Percentiles rank a stretch among this genome's conserved stretches.
Conservation (phyloP, 2,113 vertebrate species). For the Heloderma charlesbogerti region DNA sequence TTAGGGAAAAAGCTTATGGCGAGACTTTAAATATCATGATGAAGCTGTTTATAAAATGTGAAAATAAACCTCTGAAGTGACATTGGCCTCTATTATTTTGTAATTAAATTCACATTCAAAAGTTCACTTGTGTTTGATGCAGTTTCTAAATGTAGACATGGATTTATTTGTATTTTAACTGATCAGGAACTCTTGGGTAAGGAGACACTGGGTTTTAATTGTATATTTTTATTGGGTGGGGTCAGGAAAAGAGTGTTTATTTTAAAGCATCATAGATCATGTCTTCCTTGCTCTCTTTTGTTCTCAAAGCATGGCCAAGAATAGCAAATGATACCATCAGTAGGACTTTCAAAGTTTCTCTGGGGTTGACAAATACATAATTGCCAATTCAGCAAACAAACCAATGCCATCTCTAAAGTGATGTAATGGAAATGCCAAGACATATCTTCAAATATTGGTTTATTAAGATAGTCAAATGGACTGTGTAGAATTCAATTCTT, state of each 20-base stretch:
- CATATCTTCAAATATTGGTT: slow-evolving; percentile 18
- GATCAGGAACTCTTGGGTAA: background rate
- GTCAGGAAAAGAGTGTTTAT: background rate
- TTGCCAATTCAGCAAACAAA: slow-evolving; percentile 63
- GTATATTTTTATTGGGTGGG: slow-evolving; percentile 17
- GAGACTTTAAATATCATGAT: background rate
- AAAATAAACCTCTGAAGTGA: slow-evolving; percentile 39
- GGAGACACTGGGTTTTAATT: background rate
- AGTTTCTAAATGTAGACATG: slow-evolving; percentile 20
- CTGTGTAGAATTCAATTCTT: slow-evolving; percentile 1
- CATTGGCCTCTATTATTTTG: background rate
- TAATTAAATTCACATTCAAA: slow-evolving; percentile 15
- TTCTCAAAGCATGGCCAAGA: slow-evolving; percentile 52
- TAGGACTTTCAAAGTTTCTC: slow-evolving; percentile 23
- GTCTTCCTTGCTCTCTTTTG: background rate
- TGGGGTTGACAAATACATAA: slow-evolving; percentile 33
- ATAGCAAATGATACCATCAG: slow-evolving; percentile 53
- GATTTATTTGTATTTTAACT: slow-evolving; percentile 18
- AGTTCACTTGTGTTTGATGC: slow-evolving; percentile 13
- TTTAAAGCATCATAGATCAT: slow-evolving; percentile 37
- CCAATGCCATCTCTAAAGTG: slow-evolving; percentile 62
- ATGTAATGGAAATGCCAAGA: slow-evolving; percentile 49
- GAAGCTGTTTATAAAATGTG: slow-evolving; percentile 8
- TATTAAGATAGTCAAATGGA: slow-evolving; percentile 25
- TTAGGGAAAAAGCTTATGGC: background rate